A percentile compares a stretch with the other conserved stretches of the same genome.
phyloP scores from a whole-genome alignment of 2,797 vertebrate genomes.

The Leucoraja ocellata region DNA sequence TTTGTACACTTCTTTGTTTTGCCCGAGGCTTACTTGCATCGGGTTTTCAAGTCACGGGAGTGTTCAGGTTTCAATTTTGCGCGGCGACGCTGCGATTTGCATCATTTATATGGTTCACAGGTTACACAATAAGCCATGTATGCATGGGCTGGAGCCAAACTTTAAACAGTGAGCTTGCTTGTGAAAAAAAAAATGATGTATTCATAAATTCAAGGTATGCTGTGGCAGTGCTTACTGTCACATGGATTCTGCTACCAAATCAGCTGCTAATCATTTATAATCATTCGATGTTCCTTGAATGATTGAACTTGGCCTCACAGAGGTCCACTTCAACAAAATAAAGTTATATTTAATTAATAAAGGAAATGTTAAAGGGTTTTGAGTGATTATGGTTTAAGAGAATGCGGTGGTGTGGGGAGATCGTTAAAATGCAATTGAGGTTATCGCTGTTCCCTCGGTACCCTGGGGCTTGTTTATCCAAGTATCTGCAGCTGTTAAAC shows the following conservation, averaged over 20 bases:
- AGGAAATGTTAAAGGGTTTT: constrained; percentile 32
- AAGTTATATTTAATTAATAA: constrained; percentile 36
- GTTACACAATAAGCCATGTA: not conserved
- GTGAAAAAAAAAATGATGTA: not conserved
- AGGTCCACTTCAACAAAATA: constrained; percentile 22
- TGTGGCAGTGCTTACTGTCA: not conserved
- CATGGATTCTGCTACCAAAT: not conserved
- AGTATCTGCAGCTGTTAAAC: constrained; percentile 36
- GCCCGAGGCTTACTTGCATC: not conserved
- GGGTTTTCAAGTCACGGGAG: not conserved
- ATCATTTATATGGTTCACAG: constrained; percentile 24
- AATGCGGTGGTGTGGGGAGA: constrained; percentile 5
- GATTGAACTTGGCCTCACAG: constrained; percentile 10
- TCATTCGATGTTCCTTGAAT: constrained; percentile 19
- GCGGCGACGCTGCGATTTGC: not conserved
- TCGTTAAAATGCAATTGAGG: constrained; percentile 32
- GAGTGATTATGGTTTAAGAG: constrained; percentile 27
- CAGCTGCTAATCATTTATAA: constrained; percentile 31
- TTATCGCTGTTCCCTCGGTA: constrained; percentile 31
- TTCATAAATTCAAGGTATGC: constrained; percentile 29
- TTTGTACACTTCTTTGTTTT: not conserved
- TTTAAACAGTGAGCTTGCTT: constrained; percentile 6
- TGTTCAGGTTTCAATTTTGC: constrained; percentile 17
- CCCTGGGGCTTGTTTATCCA: constrained; percentile 31
- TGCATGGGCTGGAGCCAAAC: not conserved